phyloP scores from a whole-genome alignment of 2,113 vertebrate genomes.

The Gadus chalcogrammus region DNA sequence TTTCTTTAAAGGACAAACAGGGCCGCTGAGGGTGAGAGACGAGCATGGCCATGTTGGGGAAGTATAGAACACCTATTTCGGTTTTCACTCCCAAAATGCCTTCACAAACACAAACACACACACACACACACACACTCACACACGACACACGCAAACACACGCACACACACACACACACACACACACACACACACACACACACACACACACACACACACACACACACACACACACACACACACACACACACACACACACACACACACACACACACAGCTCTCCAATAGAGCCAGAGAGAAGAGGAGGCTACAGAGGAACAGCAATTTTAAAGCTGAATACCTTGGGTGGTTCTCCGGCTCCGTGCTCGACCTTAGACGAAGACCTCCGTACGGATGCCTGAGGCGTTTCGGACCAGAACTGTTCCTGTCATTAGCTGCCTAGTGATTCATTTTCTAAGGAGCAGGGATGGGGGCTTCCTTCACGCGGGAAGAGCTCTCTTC shows the following conservation, averaged over 20 bases:
- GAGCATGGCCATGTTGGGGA: too few species aligned
- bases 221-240: conserved; percentile 15
- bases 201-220: conserved; percentile 19
- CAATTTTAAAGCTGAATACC: conserved; percentile 9
- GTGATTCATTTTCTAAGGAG: conserved; percentile 31
- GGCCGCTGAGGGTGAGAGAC: too few species aligned
- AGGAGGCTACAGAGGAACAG: neutral
- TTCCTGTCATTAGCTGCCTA: conserved; percentile 32
- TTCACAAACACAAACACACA: conserved; percentile 35
- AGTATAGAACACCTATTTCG: too few species aligned
- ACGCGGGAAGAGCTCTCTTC: neutral
- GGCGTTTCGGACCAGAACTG: conserved; percentile 36
- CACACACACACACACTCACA: conserved; percentile 14
- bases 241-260: conserved; percentile 5
- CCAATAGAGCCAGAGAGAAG: conserved; percentile 21
- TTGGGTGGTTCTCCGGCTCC: neutral
- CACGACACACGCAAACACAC: conserved; percentile 15
- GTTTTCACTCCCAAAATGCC: conserved; percentile 26
- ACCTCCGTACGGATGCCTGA: conserved; percentile 23
- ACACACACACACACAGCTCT: conserved; percentile 20
- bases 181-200: conserved; percentile 34
- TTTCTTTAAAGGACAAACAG: conserved; percentile 29
- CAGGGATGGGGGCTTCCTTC: conserved; percentile 1
- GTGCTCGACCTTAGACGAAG: neutral
- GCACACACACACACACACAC: conserved; percentile 12